Evolutionary conservation across 2,888 invertebrate species (phyloP).

Genomic region (Pollenia angustigena): DNA sequence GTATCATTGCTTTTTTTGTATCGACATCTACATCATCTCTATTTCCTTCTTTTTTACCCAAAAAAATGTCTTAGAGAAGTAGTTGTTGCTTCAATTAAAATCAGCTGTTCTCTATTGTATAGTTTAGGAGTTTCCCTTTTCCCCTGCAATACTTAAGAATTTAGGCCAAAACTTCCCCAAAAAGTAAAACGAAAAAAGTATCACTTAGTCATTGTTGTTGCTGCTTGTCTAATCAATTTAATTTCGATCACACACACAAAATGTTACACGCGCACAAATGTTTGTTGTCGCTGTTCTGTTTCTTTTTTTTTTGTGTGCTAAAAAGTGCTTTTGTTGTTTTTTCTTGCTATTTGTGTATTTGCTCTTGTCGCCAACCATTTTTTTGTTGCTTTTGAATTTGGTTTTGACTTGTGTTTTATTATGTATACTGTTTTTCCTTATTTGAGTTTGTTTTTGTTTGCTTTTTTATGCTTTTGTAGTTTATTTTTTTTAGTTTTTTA

Average conservation of each 20-base stretch:
- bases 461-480: not conserved
- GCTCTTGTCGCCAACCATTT: conserved; percentile 54
- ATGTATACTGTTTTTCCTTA: not conserved
- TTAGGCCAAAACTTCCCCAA: conserved; percentile 54
- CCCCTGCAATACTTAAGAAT: not conserved
- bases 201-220: conserved; percentile 1
- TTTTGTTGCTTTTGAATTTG: conserved; percentile 37
- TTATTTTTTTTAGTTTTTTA: conserved; percentile 10
- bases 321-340: conserved; percentile 29
- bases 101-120: conserved; percentile 15
- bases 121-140: not conserved
- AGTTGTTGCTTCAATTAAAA: not conserved
- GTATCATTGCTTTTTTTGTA: conserved; percentile 15
- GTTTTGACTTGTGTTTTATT: conserved; percentile 7
- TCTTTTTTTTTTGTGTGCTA: not conserved
- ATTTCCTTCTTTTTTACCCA: not conserved
- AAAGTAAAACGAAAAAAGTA: conserved; percentile 28
- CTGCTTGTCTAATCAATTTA: conserved; percentile 58
- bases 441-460: not conserved
- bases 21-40: not conserved
- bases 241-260: conserved; percentile 40
- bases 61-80: not conserved
- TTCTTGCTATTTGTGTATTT: conserved; percentile 16
- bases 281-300: conserved; percentile 19
- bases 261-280: conserved; percentile 49